Evolutionary conservation across 2,113 vertebrate genomes (phyloP), one percentile per base, ranked within the genome.

Genomic region (Cebus imitator): DNA sequence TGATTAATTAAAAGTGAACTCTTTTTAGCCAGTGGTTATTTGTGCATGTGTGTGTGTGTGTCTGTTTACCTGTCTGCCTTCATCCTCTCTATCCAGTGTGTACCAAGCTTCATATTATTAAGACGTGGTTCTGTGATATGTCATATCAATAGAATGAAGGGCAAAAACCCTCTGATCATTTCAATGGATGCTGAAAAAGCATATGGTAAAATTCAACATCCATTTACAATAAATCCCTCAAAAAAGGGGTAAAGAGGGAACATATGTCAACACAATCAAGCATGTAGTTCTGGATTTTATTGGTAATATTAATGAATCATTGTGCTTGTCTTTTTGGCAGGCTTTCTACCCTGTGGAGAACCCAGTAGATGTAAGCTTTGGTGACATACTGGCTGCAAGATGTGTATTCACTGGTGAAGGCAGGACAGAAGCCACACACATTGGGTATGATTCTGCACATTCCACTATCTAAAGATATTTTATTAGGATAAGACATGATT

Each of bases 401-500:
- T 99, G 99, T 97, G 98, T 99, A 12, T 99, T 99, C 95, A 99
- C 99, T 80, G 99, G 99, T 30, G 99, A 99, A 96, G 99, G 99
- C 91, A 99, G 98, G 98, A 99, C 99, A 95, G 98, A 99, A 80
- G 98, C 99, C 87, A 99, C 99, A 0, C 99, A 98, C 68, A 99
- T 99, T 75, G 99, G 99, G 99, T 99, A 99, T 98, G 98, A 96
- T 75, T 96, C 82, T 43, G 45, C 1, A 82, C 0, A 90, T 82
- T 55, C 0, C 12, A 81, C 13, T 45, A 10, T 96, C 97, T n/a
- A 52, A 73, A 58, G 72, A 94, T 11, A 6, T 12, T 85, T 95
- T 92, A 40, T 25, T 94, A 94, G 5, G 11, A 16, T 4, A 81
- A 93, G 20, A 8, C 8, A 1, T 97, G 6, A 1, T 95, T 96